phyloP scores from a whole-genome alignment of 1,140 invertebrate genomes.

The Conopomorpha cramerella region DNA sequence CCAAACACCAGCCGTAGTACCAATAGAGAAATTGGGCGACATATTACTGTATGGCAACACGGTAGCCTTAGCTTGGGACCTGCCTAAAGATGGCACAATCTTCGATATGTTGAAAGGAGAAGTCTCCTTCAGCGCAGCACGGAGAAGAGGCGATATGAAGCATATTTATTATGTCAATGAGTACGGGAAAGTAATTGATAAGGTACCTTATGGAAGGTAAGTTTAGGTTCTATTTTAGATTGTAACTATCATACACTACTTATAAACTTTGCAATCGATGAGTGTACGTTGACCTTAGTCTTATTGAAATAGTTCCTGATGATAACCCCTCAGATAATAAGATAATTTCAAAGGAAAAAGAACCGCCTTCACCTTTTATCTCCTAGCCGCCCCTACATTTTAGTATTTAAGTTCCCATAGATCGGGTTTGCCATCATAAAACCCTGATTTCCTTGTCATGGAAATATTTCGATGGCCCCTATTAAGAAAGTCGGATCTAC shows the following conservation, averaged over 20 bases:
- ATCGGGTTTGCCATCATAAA: too few relatives aligned
- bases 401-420: too few relatives aligned
- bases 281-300: too few relatives aligned
- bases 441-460: too few relatives aligned
- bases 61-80: constrained; percentile 72
- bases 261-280: background rate
- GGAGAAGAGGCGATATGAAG: constrained; percentile 24
- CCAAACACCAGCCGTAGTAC: constrained; percentile 62
- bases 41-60: constrained; percentile 72
- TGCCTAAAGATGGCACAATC: constrained; percentile 64
- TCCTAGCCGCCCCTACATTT: too few relatives aligned
- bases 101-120: constrained; percentile 30
- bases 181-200: constrained; percentile 24
- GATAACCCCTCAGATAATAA: too few relatives aligned
- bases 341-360: too few relatives aligned
- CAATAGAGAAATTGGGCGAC: constrained; percentile 63
- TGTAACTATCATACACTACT: background rate
- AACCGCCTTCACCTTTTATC: too few relatives aligned
- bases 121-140: constrained; percentile 20
- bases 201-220: constrained; percentile 34
- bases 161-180: constrained; percentile 32
- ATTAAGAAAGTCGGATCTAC: too few relatives aligned
- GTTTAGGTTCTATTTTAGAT: background rate
- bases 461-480: too few relatives aligned
- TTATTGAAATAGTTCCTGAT: too few relatives aligned